These are phyloP conservation scores for Chydorus sphaericus DNA, from an alignment of 2,888 invertebrate genomes.

Conservation along the genomic window DNA sequence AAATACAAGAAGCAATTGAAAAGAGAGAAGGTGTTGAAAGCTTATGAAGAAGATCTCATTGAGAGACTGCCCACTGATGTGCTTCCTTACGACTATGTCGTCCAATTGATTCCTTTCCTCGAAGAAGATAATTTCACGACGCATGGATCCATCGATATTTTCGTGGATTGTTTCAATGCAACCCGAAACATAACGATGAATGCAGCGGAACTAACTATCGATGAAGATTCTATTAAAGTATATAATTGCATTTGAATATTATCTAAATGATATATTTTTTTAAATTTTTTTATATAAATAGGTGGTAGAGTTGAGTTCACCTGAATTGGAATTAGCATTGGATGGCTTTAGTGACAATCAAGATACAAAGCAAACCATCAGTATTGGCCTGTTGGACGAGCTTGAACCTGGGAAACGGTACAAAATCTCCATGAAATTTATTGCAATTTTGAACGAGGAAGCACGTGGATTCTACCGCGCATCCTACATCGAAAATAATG, in stretches of 20 bases:
- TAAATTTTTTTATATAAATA: constrained; percentile 17
- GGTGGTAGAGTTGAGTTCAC: constrained; percentile 8
- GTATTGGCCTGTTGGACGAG: background rate
- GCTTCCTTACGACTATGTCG: constrained; percentile 7
- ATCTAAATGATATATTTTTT: constrained; percentile 26
- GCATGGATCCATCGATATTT: constrained; percentile 17
- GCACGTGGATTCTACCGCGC: background rate
- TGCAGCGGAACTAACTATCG: constrained; percentile 49
- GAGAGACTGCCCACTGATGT: background rate
- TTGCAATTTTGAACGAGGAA: background rate
- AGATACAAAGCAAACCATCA: background rate
- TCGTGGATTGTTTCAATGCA: constrained; percentile 27
- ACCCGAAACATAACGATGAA: constrained; percentile 61
- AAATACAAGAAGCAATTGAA: background rate
- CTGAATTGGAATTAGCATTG: constrained; percentile 18
- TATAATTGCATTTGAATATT: too few species aligned
- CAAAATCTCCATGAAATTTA: constrained; percentile 42
- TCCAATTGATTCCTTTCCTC: constrained; percentile 18
- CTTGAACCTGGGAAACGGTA: constrained; percentile 39
- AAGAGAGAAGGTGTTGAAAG: background rate
- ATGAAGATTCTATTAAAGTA: constrained; percentile 39
- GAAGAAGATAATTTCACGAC: constrained; percentile 18
- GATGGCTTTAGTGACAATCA: constrained; percentile 36
- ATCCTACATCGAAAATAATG: constrained; percentile 24
- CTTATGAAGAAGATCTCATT: background rate